phyloP scores from a whole-genome alignment of 2,888 invertebrate genomes.

The Reticulitermes lucifugus region DNA sequence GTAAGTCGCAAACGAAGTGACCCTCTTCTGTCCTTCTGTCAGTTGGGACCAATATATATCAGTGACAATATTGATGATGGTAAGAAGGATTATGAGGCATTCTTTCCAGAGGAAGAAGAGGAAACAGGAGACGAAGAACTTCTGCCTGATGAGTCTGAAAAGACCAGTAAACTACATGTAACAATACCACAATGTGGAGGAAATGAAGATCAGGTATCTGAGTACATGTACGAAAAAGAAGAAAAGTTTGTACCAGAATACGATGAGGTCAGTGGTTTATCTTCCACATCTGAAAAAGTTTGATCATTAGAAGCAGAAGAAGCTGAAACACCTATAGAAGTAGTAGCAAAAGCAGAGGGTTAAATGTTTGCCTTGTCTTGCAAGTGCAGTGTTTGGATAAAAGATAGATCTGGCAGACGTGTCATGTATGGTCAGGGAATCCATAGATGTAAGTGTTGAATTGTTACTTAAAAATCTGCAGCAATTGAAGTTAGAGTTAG shows the following conservation, averaged over 20 bases:
- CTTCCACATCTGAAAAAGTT: background rate
- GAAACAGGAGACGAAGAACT: conserved; percentile 64
- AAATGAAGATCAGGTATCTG: background rate
- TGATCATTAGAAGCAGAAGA: background rate
- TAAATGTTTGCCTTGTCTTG: no score
- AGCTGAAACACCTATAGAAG: background rate
- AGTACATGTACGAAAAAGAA: background rate
- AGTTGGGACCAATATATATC: conserved; percentile 76
- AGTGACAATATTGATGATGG: conserved; percentile 76
- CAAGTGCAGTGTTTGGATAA: no score
- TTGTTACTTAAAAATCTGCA: no score
- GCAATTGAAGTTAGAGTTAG: no score
- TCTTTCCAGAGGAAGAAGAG: conserved; percentile 76
- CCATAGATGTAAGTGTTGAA: no score
- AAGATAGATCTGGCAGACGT: no score
- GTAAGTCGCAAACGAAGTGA: conserved; percentile 73
- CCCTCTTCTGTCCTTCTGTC: conserved; percentile 72
- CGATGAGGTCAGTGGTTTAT: background rate
- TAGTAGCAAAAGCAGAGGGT: no score
- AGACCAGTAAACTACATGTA: background rate
- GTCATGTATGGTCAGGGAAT: no score
- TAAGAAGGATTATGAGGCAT: conserved; percentile 71
- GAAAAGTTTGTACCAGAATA: background rate
- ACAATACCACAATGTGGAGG: background rate
- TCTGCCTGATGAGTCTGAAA: conserved; percentile 3